Conservation (phyloP, 2,113 vertebrate species). For the Picathartes gymnocephalus region DNA sequence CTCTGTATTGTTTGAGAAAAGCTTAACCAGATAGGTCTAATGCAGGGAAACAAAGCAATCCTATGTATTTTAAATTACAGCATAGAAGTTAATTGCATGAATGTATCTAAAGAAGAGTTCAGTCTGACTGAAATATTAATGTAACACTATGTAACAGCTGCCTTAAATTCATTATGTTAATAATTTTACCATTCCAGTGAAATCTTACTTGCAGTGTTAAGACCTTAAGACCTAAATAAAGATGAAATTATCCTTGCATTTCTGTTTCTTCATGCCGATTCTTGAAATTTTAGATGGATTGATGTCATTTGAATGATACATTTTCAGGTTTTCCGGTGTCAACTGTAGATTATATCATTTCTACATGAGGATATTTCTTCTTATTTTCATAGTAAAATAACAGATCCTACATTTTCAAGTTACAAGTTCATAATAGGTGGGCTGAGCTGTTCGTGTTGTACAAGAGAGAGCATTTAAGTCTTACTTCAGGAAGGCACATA, state of each 20-base stretch:
- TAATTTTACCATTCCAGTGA: constrained; percentile 15
- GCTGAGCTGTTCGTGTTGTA: not conserved
- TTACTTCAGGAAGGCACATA: not conserved
- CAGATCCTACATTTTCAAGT: not conserved
- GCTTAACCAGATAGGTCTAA: not conserved
- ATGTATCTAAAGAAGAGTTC: not conserved
- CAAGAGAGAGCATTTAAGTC: not conserved
- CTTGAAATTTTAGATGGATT: not conserved
- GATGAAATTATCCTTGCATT: not conserved
- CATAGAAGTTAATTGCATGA: not conserved
- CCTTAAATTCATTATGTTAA: constrained; percentile 41
- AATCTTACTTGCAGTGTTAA: constrained; percentile 6
- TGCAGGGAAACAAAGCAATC: not conserved
- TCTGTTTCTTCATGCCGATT: not conserved
- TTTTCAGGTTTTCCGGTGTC: not conserved
- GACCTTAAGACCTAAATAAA: constrained; percentile 62
- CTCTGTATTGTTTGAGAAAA: constrained; percentile 40
- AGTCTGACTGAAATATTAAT: constrained; percentile 16
- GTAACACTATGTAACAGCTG: constrained; percentile 33
- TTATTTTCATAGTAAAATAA: not conserved
- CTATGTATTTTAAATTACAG: not conserved
- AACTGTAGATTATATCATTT: not conserved
- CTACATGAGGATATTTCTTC: not conserved
- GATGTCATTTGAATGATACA: not conserved
- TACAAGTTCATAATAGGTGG: not conserved